These are phyloP conservation scores for Platysternon megacephalum DNA, from an alignment of 2,113 vertebrate species.

Conservation along the genomic window DNA sequence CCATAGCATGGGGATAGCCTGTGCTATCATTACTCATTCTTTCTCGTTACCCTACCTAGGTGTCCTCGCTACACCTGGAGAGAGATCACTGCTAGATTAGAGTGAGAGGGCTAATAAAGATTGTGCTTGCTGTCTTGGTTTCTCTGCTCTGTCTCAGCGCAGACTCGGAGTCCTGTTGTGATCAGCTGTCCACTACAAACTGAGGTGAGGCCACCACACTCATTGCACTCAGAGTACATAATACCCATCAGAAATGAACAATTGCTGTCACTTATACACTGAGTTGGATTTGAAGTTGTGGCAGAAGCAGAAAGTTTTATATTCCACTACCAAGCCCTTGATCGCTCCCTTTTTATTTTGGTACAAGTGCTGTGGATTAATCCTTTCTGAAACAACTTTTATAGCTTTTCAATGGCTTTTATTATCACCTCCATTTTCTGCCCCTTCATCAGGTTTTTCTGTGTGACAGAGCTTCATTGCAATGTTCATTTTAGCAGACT, in stretches of 20 bases:
- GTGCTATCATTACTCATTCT: not conserved
- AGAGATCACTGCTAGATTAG: not conserved
- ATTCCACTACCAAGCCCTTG: not conserved
- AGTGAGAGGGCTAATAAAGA: rapidly evolving
- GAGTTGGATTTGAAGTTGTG: not conserved
- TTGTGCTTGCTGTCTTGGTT: not conserved
- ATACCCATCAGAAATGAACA: not conserved
- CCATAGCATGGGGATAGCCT: not conserved
- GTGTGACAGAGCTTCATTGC: not conserved
- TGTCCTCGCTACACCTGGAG: rapidly evolving
- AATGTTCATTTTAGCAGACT: not conserved
- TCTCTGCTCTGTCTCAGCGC: not conserved
- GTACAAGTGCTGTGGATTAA: rapidly evolving
- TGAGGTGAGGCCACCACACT: not conserved
- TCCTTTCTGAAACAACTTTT: not conserved
- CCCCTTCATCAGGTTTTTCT: not conserved
- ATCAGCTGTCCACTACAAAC: not conserved
- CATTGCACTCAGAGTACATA: not conserved
- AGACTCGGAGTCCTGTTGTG: not conserved
- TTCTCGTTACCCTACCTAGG: not conserved
- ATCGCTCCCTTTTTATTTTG: rapidly evolving
- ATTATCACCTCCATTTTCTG: rapidly evolving
- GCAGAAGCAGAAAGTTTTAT: not conserved
- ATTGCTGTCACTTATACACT: not conserved
- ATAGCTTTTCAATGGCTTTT: not conserved